Conservation (phyloP, 2,797 vertebrate species). For the Megaceryle alcyon region DNA sequence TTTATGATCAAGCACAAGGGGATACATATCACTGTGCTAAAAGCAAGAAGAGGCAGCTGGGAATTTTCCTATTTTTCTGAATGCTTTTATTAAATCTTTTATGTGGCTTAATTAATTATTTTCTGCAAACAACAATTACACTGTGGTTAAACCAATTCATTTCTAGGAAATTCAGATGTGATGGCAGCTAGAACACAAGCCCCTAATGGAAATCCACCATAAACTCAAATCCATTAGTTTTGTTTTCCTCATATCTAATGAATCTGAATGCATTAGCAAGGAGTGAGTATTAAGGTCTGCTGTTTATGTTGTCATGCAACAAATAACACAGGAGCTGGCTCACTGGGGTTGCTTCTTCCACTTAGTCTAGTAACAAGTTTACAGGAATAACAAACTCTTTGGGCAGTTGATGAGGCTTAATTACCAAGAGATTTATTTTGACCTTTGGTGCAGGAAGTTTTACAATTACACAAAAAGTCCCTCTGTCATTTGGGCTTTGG, state of each 20-base stretch:
- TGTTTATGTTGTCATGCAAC: background rate
- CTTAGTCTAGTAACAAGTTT: background rate
- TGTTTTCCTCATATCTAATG: conserved; percentile 15
- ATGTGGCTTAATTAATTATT: background rate
- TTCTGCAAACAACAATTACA: background rate
- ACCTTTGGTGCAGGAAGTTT: background rate
- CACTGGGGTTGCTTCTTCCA: background rate
- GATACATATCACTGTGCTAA: background rate
- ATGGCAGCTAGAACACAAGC: background rate
- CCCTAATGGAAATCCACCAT: background rate
- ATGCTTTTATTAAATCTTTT: conserved; percentile 35
- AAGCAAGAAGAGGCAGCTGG: conserved; percentile 5
- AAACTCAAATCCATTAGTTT: conserved; percentile 8
- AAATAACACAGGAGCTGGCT: background rate
- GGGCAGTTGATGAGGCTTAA: background rate
- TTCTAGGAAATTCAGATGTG: conserved; percentile 26
- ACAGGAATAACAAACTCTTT: background rate
- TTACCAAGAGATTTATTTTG: background rate
- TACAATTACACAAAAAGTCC: background rate
- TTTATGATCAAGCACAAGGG: background rate
- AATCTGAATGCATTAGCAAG: background rate
- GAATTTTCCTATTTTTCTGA: background rate
- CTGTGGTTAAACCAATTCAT: conserved; percentile 6
- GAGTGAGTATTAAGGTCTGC: background rate
- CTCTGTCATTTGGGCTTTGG: background rate